phyloP scores from a whole-genome alignment of 2,888 invertebrate species.

The Drosophila melanocephala region DNA sequence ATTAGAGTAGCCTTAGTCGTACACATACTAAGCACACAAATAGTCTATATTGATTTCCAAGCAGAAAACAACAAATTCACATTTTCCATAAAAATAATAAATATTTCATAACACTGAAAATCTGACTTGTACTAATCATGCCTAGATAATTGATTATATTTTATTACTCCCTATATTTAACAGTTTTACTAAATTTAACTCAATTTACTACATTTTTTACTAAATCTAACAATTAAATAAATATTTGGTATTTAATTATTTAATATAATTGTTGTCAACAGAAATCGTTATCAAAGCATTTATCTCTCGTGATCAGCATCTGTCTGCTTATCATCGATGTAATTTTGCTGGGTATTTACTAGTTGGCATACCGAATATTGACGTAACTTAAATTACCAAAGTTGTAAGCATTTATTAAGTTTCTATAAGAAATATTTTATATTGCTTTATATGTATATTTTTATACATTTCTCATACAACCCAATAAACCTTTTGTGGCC shows the following conservation, averaged over 20 bases:
- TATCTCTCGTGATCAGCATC: neutral
- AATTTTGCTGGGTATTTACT: neutral
- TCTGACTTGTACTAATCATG: neutral
- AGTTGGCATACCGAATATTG: neutral
- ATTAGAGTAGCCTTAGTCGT: too few species aligned
- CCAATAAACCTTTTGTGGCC: neutral
- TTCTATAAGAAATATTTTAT: neutral
- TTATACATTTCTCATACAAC: neutral
- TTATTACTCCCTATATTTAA: neutral
- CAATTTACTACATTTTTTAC: too few species aligned
- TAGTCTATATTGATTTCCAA: too few species aligned
- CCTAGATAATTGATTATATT: neutral
- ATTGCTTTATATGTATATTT: neutral
- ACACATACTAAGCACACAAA: too few species aligned
- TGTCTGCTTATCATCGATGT: neutral
- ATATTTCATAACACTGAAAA: neutral
- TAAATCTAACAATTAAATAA: neutral
- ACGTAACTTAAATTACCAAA: too few species aligned
- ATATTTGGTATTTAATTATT: neutral
- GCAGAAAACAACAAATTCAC: too few species aligned
- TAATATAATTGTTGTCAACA: neutral
- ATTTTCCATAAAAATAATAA: too few species aligned
- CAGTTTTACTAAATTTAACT: neutral
- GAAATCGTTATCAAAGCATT: neutral
- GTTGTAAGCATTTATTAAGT: neutral